Evolutionary conservation across 1,140 invertebrate genomes (phyloP), one percentile per base, ranked within the genome.

Genomic region (Streblospio benedicti): DNA sequence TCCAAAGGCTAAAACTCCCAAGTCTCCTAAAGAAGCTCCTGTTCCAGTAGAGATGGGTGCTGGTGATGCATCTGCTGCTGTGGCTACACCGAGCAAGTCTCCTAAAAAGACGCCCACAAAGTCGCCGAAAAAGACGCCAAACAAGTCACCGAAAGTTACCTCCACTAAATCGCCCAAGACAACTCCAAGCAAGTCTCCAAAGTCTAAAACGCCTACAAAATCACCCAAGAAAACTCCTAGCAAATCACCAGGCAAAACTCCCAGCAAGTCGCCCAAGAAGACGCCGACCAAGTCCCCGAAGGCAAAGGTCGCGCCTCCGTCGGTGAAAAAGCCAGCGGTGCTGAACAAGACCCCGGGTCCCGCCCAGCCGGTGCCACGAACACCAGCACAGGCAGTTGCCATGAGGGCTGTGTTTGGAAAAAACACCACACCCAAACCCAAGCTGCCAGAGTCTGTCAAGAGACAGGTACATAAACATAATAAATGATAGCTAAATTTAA

Each of bases 381-480:
- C 63, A 44, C 65, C 68, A 41, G 62, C 44, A n/a, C 61, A 63
- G 31, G 65, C 68, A 35, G 69, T 71, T 5, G 71, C 69, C 5
- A 59, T 73, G 1, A 59, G 68, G 54, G 71, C 71, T 18, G 69
- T 73, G 51, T 68, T 67, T 60, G 68, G 68, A 6, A 72, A 72
- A 45, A 25, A 28, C n/a, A 62, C 63, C 4, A 69, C 69, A 5
- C 72, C 72, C n/a, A 68, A 65, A 47, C 43, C n/a, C n/a, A n/a
- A n/a, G n/a, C n/a, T n/a, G n/a, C n/a, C n/a, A n/a, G n/a, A n/a
- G n/a, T n/a, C n/a, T n/a, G n/a, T n/a, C n/a, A n/a, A n/a, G n/a
- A n/a, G n/a, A n/a, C n/a, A n/a, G n/a, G n/a, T n/a, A n/a, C n/a
- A n/a, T n/a, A n/a, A n/a, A n/a, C n/a, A n/a, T n/a, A n/a, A n/a